Conservation (phyloP, 2,888 invertebrate genomes). For the Scelioninae gen. 1 region DNA sequence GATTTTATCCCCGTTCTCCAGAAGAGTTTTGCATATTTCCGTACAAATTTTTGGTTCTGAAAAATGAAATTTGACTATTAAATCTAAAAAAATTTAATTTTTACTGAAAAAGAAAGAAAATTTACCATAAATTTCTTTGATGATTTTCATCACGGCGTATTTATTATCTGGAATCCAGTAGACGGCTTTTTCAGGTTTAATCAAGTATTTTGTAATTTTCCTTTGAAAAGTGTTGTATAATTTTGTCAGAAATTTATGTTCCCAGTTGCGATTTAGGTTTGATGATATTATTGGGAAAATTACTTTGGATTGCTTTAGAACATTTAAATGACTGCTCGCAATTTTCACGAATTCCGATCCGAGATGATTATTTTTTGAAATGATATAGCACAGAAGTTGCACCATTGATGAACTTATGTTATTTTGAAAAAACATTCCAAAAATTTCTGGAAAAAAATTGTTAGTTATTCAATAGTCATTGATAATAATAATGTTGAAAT, state of each 20-base stretch:
- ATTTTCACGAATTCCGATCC: slow-evolving; percentile 85
- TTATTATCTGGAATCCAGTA: slow-evolving; percentile 85
- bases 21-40: slow-evolving; percentile 74
- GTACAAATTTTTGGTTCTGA: slow-evolving; percentile 75
- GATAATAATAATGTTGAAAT: too few relatives aligned
- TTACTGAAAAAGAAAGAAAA: too few relatives aligned
- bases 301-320: slow-evolving; percentile 87
- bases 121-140: slow-evolving; percentile 83
- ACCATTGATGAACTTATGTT: slow-evolving; percentile 83
- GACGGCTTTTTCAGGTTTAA: slow-evolving; percentile 69
- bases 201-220: slow-evolving; percentile 86
- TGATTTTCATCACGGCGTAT: slow-evolving; percentile 86
- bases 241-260: slow-evolving; percentile 85
- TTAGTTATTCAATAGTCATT: slow-evolving; percentile 10
- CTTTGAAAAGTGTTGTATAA: slow-evolving; percentile 87
- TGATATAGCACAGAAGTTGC: slow-evolving; percentile 86
- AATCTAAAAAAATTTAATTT: too few relatives aligned
- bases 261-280: slow-evolving; percentile 83
- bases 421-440: slow-evolving; percentile 72
- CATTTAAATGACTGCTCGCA: slow-evolving; percentile 82
- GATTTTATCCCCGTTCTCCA: slow-evolving; percentile 80
- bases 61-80: slow-evolving; percentile 51
- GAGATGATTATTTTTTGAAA: slow-evolving; percentile 85
- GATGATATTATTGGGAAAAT: slow-evolving; percentile 87
- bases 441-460: slow-evolving; percentile 73